Percentiles rank a stretch among this genome's conserved stretches.
These are phyloP conservation scores for Indicator maculatus DNA, from an alignment of 2,113 vertebrate genomes.

Conservation along the genomic window DNA sequence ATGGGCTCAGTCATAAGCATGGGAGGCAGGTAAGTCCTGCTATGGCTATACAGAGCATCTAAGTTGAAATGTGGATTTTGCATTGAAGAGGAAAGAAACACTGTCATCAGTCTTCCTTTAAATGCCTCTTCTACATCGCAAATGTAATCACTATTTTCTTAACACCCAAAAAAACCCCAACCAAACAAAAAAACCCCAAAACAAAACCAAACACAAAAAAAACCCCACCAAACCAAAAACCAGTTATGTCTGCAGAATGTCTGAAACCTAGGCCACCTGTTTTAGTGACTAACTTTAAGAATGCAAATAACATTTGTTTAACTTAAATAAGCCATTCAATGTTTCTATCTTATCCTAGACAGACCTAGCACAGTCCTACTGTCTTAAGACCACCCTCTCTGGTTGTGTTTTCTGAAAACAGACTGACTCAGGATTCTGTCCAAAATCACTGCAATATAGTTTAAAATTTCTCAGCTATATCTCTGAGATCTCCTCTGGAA, in stretches of 20 bases:
- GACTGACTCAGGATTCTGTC: neutral
- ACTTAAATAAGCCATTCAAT: neutral
- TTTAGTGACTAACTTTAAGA: neutral
- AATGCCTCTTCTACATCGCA: neutral
- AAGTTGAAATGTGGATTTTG: neutral
- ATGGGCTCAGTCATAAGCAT: neutral
- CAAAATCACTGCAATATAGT: neutral
- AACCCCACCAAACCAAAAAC: no score
- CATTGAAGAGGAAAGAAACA: neutral
- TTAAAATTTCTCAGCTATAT: neutral
- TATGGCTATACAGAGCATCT: neutral
- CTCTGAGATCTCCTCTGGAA: neutral
- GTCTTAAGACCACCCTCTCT: neutral
- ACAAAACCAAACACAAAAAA: no score
- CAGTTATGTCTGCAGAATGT: neutral
- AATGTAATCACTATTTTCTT: neutral
- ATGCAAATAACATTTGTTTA: neutral
- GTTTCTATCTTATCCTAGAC: neutral
- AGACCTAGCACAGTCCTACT: neutral
- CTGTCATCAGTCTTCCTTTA: neutral
- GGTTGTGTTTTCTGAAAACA: neutral
- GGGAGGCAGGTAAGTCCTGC: neutral
- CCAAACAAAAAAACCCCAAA: no score
- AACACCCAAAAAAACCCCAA: neutral
- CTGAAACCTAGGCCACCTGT: neutral